These are phyloP conservation scores for Autographa gamma DNA, from an alignment of 2,888 invertebrate species.

Conservation along the genomic window DNA sequence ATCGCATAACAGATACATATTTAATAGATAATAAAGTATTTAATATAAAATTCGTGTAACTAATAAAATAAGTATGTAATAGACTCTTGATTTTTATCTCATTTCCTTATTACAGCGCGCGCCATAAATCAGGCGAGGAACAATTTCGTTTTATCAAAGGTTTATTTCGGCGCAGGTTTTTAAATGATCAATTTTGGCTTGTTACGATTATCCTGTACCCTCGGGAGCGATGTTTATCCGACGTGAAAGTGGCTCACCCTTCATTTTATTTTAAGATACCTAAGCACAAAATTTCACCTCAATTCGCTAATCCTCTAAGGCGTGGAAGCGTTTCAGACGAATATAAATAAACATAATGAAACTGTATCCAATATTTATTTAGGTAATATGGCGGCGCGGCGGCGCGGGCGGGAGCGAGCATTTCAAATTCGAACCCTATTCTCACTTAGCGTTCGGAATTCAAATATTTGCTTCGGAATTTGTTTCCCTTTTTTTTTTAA, in stretches of 20 bases:
- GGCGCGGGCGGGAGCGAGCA: slow-evolving; percentile 9
- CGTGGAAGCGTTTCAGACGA: slow-evolving; percentile 29
- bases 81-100: not conserved
- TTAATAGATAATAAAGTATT: no score
- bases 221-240: slow-evolving; percentile 29
- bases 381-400: slow-evolving; percentile 12
- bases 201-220: slow-evolving; percentile 31
- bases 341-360: slow-evolving; percentile 30
- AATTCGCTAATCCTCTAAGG: slow-evolving; percentile 37
- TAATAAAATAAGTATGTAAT: not conserved
- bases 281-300: slow-evolving; percentile 15
- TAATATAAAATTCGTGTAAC: no score
- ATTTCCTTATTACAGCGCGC: not conserved
- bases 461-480: slow-evolving; percentile 8
- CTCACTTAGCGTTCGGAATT: slow-evolving; percentile 18
- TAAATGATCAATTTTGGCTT: slow-evolving; percentile 37
- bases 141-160: slow-evolving; percentile 21
- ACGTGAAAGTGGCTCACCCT: slow-evolving; percentile 24
- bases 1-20: no score
- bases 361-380: slow-evolving; percentile 24
- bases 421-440: slow-evolving; percentile 31
- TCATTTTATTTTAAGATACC: slow-evolving; percentile 40
- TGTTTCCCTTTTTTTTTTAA: not conserved
- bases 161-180: slow-evolving; percentile 31
- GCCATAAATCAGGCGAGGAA: slow-evolving; percentile 19